Conservation (phyloP, 1,140 invertebrate species). For the Drosophila melanogaster region Release_6_plus_ISO1_MT NT_037436.4:18868001-18868500, state of each 20-base stretch:
- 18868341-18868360: conserved; percentile 86
- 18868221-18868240: conserved; percentile 86
- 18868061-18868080: conserved; percentile 48
- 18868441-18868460: conserved; percentile 88
- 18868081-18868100: conserved; percentile 35
- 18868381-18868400: conserved; percentile 87
- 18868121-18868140: conserved; percentile 74
- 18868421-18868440: conserved; percentile 87
- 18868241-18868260: conserved; percentile 86
- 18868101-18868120: conserved; percentile 59
- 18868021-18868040: conserved; percentile 35
- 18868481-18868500: conserved; percentile 77
- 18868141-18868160: conserved; percentile 78
- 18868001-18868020: conserved; percentile 25
- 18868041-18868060: conserved; percentile 54
- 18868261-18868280: conserved; percentile 86
- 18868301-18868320: conserved; percentile 87
- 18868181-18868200: conserved; percentile 87
- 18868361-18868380: conserved; percentile 88
- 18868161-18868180: conserved; percentile 87
- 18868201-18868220: conserved; percentile 87
- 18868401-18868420: conserved; percentile 88
- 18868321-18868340: conserved; percentile 86
- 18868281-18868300: conserved; percentile 86
- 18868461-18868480: conserved; percentile 88